Evolutionary conservation across 2,888 invertebrate species (phyloP).

Genomic region (Dendrolimus pini): DNA sequence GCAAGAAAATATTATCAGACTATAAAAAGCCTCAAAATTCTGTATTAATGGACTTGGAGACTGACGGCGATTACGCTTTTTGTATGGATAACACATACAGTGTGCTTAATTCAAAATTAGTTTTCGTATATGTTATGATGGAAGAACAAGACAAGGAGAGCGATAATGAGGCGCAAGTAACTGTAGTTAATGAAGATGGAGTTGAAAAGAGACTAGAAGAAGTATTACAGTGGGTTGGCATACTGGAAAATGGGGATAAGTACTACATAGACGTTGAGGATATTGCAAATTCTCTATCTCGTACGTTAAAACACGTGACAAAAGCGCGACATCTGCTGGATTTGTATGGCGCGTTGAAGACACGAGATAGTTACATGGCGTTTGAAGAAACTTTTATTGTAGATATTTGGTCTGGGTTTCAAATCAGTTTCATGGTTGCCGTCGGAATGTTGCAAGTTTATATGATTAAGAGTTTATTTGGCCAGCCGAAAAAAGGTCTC

Average conservation of each 20-base stretch:
- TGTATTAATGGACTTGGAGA: slow-evolving; percentile 76
- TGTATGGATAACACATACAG: slow-evolving; percentile 93
- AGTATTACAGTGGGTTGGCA: slow-evolving; percentile 50
- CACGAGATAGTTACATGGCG: slow-evolving; percentile 87
- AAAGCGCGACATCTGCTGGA: slow-evolving; percentile 81
- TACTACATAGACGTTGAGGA: slow-evolving; percentile 64
- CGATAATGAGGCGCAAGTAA: slow-evolving; percentile 33
- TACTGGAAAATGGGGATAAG: slow-evolving; percentile 30
- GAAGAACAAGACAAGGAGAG: slow-evolving; percentile 72
- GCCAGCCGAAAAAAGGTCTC: slow-evolving; percentile 8
- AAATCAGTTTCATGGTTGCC: slow-evolving; percentile 82
- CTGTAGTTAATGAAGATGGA: slow-evolving; percentile 22
- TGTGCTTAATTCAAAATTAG: slow-evolving; percentile 85
- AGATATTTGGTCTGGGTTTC: slow-evolving; percentile 85
- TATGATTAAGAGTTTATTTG: slow-evolving; percentile 81
- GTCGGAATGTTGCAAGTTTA: slow-evolving; percentile 87
- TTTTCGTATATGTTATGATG: slow-evolving; percentile 85
- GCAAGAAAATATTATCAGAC: slow-evolving; percentile 78
- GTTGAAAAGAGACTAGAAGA: slow-evolving; percentile 49
- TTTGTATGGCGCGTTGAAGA: slow-evolving; percentile 82
- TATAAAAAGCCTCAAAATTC: slow-evolving; percentile 82
- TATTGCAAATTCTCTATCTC: slow-evolving; percentile 79
- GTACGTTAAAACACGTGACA: slow-evolving; percentile 78
- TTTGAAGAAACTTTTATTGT: slow-evolving; percentile 88
- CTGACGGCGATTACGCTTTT: slow-evolving; percentile 85